Evolutionary conservation across 2,888 invertebrate species (phyloP).

Genomic region (Zelleria hepariella): DNA sequence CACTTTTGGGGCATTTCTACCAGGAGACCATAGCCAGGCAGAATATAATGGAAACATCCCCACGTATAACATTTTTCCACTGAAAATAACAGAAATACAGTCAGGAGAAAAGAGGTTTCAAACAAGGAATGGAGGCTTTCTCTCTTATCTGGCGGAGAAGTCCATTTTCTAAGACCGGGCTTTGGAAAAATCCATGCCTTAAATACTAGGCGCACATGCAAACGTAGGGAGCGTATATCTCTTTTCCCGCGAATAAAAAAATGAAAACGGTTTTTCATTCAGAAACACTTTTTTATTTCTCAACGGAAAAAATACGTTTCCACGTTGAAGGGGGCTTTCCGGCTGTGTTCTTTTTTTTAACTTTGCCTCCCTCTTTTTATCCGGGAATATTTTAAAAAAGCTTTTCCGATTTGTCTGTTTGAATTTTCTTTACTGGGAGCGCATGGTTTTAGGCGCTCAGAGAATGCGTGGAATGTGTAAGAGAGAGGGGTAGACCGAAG

Average conservation of each 20-base stretch:
- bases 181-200: slow-evolving; percentile 43
- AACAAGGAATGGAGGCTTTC: slow-evolving; percentile 7
- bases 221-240: slow-evolving; percentile 13
- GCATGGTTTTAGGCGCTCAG: slow-evolving; percentile 32
- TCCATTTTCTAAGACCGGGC: slow-evolving; percentile 21
- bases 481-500: slow-evolving; percentile 19
- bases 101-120: slow-evolving; percentile 6
- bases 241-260: slow-evolving; percentile 7
- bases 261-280: slow-evolving; percentile 17
- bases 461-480: slow-evolving; percentile 45
- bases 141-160: slow-evolving; percentile 6
- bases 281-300: neutral
- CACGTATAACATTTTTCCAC: neutral
- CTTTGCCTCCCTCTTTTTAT: slow-evolving; percentile 43
- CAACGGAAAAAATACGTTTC: neutral
- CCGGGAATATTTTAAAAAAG: slow-evolving; percentile 52
- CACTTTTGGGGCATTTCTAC: slow-evolving; percentile 32
- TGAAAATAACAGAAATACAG: neutral
- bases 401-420: slow-evolving; percentile 58
- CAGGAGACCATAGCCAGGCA: slow-evolving; percentile 24
- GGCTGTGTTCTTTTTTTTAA: slow-evolving; percentile 21
- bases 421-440: slow-evolving; percentile 60
- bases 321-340: neutral
- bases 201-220: slow-evolving; percentile 34
- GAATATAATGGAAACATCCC: neutral